Conservation (phyloP, 2,113 vertebrate species). For the Rallus limicola region DNA sequence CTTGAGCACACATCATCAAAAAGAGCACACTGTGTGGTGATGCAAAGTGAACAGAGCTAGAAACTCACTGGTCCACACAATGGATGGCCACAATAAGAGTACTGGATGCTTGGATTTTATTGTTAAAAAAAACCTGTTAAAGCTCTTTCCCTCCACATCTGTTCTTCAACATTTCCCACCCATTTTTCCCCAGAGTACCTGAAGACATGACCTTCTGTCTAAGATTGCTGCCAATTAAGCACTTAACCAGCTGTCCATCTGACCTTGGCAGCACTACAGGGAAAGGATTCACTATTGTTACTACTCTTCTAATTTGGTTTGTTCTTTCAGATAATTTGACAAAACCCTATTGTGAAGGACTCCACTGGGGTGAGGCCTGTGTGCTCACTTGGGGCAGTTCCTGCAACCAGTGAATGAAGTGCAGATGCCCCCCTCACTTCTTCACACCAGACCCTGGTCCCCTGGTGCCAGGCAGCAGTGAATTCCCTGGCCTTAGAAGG, state of each 20-base stretch:
- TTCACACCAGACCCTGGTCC: background rate
- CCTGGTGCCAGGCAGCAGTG: background rate
- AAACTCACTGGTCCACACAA: background rate
- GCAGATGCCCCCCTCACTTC: background rate
- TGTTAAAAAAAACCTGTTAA: background rate
- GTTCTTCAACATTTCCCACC: conserved; percentile 3
- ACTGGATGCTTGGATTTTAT: background rate
- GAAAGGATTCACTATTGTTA: conserved; percentile 29
- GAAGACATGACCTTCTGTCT: background rate
- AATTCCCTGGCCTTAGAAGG: background rate
- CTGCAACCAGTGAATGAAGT: background rate
- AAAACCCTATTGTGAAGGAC: background rate
- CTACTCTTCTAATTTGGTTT: background rate
- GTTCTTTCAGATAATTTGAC: background rate
- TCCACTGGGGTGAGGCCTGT: background rate
- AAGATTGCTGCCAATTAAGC: background rate
- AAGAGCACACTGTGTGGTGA: background rate
- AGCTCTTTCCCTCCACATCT: background rate
- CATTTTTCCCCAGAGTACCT: background rate
- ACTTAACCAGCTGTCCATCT: background rate
- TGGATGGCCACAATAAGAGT: fast-evolving
- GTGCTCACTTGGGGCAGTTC: background rate
- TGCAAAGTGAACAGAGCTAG: background rate
- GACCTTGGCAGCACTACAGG: conserved; percentile 31
- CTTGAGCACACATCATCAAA: background rate